Base-by-base conservation (phyloP, 2,797 vertebrate genomes). In the Enteromius afrohamiltoni region DNA sequence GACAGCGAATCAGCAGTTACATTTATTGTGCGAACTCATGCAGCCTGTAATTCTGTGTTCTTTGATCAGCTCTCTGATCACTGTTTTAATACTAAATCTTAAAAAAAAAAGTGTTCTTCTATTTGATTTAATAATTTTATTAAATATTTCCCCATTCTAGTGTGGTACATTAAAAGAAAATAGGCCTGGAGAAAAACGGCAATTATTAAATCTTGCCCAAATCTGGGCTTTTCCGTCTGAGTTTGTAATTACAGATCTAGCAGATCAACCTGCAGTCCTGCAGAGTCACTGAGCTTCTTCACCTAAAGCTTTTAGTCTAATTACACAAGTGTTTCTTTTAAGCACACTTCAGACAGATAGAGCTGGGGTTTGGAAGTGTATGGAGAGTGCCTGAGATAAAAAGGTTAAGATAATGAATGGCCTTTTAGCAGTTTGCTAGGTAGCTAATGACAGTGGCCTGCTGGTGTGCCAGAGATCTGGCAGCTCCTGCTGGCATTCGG, bases 361-460 rank as follows among this genome's bases (percentile, higher is more conserved):
- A 58, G 60, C 26, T 64, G 79, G 55, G 23, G 34, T 40, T 29
- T 78, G 78, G 83, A 87, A 45, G 0, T 82, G 84, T 90, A 83
- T 68, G 85, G 86, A 87, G 77, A 26, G 80, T 34, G 45, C 76
- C 55, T 37, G 82, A 82, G 75, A 70, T 78, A 86, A 87, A 88
- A 90, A 89, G 86, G 89, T 92, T 88, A 80, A 77, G 84, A 89
- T 92, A 92, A 93, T 93, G 87, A 75, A 89, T 87, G 81, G 89
- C 69, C 86, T 92, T 87, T 90, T 86, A 77, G 88, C 86, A 80
- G 81, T 88, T 85, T 87, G 83, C 82, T 84, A 85, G 90, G 88
- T 64, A 86, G 89, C 87, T 93, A 91, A 92, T 92, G 77, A 93
- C 89, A 55, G 79, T 70, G 89, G 84, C 51, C 2, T 85, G 88